These are phyloP conservation scores for Neodiprion virginianus DNA, from an alignment of 1,140 invertebrate genomes.

Conservation along the genomic window DNA sequence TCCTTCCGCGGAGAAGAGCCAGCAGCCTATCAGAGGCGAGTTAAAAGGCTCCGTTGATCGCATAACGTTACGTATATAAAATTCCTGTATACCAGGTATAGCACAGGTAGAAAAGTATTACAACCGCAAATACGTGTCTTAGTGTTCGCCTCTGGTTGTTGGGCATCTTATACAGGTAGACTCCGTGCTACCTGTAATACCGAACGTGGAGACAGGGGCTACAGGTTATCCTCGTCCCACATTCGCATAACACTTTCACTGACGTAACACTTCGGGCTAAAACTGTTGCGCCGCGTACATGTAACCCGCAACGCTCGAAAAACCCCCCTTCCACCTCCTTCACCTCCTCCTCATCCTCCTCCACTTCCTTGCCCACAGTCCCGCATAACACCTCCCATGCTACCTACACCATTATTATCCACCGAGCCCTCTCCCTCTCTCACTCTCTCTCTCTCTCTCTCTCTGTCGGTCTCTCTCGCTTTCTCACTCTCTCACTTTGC, in stretches of 20 bases:
- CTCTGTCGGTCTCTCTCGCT: too few species aligned
- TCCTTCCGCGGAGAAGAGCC: too few species aligned
- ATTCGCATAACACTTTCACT: constrained; percentile 64
- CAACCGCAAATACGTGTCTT: too few species aligned
- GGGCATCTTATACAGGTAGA: neutral
- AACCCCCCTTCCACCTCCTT: neutral
- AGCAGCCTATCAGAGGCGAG: too few species aligned
- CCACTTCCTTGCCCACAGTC: too few species aligned
- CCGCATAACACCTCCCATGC: too few species aligned
- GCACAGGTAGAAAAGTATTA: neutral
- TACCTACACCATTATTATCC: too few species aligned
- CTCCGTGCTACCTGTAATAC: neutral
- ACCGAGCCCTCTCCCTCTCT: too few species aligned
- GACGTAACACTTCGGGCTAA: constrained; percentile 61
- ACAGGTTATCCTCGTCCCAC: constrained; percentile 63
- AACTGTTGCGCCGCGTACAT: constrained; percentile 55
- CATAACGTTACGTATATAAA: neutral
- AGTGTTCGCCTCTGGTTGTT: too few species aligned
- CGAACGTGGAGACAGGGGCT: constrained; percentile 47
- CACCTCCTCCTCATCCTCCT: neutral
- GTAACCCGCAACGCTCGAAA: constrained; percentile 19
- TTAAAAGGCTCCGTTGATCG: too few species aligned
- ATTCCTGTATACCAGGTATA: neutral
- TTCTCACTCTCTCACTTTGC: too few species aligned
- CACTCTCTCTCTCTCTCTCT: too few species aligned